phyloP scores from a whole-genome alignment of 2,113 vertebrate genomes.

The Calyptomena viridis region DNA sequence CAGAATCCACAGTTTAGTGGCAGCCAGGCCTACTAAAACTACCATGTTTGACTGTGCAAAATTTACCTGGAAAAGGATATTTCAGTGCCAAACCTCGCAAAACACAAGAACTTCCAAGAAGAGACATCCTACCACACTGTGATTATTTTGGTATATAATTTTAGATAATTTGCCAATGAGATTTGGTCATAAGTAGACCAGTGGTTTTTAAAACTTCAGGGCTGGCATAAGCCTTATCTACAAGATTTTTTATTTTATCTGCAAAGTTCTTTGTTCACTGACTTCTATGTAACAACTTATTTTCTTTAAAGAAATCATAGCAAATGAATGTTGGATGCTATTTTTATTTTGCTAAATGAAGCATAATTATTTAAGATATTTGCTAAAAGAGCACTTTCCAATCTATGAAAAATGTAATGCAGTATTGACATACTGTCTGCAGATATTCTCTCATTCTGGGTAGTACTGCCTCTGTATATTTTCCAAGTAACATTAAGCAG shows the following conservation, averaged over 20 bases:
- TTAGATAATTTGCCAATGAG: not conserved
- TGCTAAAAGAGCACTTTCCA: conserved; percentile 45
- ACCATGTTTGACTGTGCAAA: not conserved
- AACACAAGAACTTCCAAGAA: not conserved
- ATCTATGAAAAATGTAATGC: conserved; percentile 33
- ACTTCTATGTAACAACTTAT: conserved; percentile 3
- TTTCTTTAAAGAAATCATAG: conserved; percentile 47
- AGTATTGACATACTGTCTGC: not conserved
- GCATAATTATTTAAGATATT: conserved; percentile 54
- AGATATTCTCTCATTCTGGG: not conserved
- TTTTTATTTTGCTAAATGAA: conserved; percentile 65
- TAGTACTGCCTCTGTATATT: not conserved
- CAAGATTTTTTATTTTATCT: not conserved
- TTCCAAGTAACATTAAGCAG: conserved; percentile 6
- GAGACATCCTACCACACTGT: rapidly evolving
- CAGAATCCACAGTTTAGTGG: not conserved
- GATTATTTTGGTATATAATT: not conserved
- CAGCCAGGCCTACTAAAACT: not conserved
- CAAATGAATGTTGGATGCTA: conserved; percentile 53
- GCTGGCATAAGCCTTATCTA: not conserved
- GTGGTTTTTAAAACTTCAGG: not conserved
- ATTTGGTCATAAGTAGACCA: not conserved
- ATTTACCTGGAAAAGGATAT: not conserved
- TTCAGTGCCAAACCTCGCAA: not conserved
- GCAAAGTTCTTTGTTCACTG: conserved; percentile 21